Evolutionary conservation across 1,140 invertebrate genomes (phyloP).

Genomic region (Drosophila dunni): DNA sequence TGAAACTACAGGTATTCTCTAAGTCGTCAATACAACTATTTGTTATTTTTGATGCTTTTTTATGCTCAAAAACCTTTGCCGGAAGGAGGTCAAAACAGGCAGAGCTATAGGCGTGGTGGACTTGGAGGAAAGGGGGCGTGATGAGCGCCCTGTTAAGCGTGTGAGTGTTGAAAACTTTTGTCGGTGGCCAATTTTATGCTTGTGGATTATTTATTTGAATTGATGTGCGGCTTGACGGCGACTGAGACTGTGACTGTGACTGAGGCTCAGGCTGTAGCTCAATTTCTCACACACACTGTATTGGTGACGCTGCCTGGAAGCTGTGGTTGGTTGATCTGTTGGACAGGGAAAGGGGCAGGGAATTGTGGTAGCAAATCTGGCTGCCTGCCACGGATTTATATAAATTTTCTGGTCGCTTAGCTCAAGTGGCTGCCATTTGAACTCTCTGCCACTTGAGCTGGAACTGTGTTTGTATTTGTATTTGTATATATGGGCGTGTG

Average conservation of each 20-base stretch:
- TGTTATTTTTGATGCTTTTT: neutral
- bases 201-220: slow-evolving; percentile 81
- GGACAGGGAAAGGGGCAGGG: neutral
- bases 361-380: slow-evolving; percentile 10
- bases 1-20: no score
- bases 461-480: neutral
- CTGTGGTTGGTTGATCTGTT: neutral
- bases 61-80: slow-evolving; percentile 10
- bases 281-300: neutral
- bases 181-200: slow-evolving; percentile 76
- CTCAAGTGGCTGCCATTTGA: slow-evolving; percentile 44
- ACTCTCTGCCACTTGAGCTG: slow-evolving; percentile 24
- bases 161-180: slow-evolving; percentile 63
- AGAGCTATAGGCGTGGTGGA: no score
- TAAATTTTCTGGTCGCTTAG: slow-evolving; percentile 46
- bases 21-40: neutral
- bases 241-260: slow-evolving; percentile 6
- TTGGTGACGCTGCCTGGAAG: neutral
- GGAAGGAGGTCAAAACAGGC: neutral
- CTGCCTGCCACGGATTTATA: slow-evolving; percentile 46
- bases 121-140: neutral
- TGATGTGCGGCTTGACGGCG: slow-evolving; percentile 63
- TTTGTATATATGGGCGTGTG: no score
- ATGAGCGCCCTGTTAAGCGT: slow-evolving; percentile 11
- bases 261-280: neutral